Evolutionary conservation across 2,888 invertebrate genomes (phyloP), one percentile per base, ranked within the genome.

Genomic region (Conistra vaccinii): DNA sequence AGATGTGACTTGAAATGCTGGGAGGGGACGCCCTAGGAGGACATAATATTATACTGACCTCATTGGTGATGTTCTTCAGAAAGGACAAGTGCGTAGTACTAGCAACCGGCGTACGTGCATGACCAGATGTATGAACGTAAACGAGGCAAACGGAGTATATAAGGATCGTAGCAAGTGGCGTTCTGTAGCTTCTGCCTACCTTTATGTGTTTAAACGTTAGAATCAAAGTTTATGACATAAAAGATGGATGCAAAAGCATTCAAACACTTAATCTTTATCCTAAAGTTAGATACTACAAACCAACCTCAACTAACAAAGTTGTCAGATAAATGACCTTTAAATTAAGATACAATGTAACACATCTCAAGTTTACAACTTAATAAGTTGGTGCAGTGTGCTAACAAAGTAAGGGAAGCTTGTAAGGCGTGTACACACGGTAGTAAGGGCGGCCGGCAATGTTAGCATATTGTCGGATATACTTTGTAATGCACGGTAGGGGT

Each of bases 361-460:
- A 35, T 12, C 45, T n/a, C 9, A 48, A 73, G 42, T 57, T 62
- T n/a, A 67, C 67, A 53, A 42, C 51, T 51, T 42, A 67, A 26
- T 58, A 65, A 65, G 32, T 55, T 48, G 23, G 1, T 42, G 68
- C 58, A 65, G 26, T 57, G 29, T 6, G 17, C 14, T 58, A 3
- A 81, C 78, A 63, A 48, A 53, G 81, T 81, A 51, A 32, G 14
- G 32, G 17, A 58, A 70, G 45, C 42, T 42, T 20, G 23, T n/a
- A 39, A 26, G 29, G 57, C n/a, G 45, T n/a, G 39, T 48, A 9
- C 5, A 65, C 51, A 32, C 0, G 57, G 42, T 58, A n/a, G 23
- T 23, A n/a, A 35, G n/a, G 55, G 45, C 23, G 57, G 57, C 23
- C 1, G 2, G n/a, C 7, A 3, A 12, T 57, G 26, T 26, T 48